Evolutionary conservation across 1,140 invertebrate genomes (phyloP), one percentile per base, ranked within the genome.

Genomic region (Agrypnia vestita): DNA sequence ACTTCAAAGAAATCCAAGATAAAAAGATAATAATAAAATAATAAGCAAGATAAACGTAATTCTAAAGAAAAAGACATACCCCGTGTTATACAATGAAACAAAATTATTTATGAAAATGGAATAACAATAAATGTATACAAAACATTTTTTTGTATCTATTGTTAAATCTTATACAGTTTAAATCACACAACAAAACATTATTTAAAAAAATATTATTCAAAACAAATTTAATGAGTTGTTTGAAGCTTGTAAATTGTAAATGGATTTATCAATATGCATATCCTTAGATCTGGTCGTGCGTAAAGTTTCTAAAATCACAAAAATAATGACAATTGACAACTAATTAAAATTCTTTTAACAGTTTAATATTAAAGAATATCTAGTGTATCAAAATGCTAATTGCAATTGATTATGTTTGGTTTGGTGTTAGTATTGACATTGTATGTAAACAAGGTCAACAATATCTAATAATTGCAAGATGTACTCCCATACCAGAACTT

Each of bases 181-280:
- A 15, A 67, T 67, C 62, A 67, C 62, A 67, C 62, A 6, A 67
- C 62, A 67, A 67, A 67, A 67, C 35, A 17, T 67, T 67, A 43
- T 67, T n/a, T 4, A 44, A 67, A 25, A 44, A 67, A 15, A 13
- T 59, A 59, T 67, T 67, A 47, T 17, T 72, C 47, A 67, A 67
- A 72, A n/a, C 47, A 72, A 72, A 74, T 51, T 74, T 74, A 56
- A 55, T 56, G 6, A 76, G 74, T 76, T 76, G 74, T 76, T 76
- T 76, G 74, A 49, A 25, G 17, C 56, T 47, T 55, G 19, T 55
- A 76, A 49, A 76, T 76, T 76, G 74, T 64, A 35, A 62, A 46
- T 64, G 74, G 35, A 61, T 44, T 74, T 74, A 74, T 74, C 71
- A 74, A 74, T 71, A 25, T 43, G n/a, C n/a, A n/a, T 35, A 35